Evolutionary conservation across 2,888 invertebrate species (phyloP).

Genomic region (Eurytoma adleriae): DNA sequence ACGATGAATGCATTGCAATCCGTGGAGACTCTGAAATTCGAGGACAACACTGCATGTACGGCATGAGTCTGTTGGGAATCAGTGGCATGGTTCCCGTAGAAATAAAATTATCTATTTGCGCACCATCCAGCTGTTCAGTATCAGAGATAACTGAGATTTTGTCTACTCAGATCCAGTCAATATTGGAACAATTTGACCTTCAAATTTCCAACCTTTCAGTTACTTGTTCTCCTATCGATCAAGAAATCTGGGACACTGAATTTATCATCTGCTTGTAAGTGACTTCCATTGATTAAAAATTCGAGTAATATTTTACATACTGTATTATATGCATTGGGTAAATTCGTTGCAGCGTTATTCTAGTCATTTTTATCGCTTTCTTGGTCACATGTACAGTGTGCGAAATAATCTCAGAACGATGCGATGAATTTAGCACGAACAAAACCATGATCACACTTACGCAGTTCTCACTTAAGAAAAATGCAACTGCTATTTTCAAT

Average conservation of each 20-base stretch:
- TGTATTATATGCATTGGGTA: no score
- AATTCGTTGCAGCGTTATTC: no score
- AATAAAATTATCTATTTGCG: conserved; percentile 73
- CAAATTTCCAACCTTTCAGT: neutral
- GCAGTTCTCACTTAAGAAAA: conserved; percentile 3
- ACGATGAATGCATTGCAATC: conserved; percentile 73
- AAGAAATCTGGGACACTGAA: conserved; percentile 54
- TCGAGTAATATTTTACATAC: no score
- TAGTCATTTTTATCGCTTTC: no score
- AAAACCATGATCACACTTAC: neutral
- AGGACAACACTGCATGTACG: conserved; percentile 75
- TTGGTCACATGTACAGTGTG: no score
- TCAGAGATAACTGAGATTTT: conserved; percentile 62
- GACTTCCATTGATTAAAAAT: no score
- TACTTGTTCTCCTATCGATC: conserved; percentile 41
- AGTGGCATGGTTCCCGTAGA: conserved; percentile 61
- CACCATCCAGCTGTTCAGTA: conserved; percentile 74
- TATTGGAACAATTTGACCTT: neutral
- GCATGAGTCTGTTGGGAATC: conserved; percentile 60
- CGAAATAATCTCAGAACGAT: neutral
- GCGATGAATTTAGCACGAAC: no score
- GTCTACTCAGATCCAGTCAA: neutral
- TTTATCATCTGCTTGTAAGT: conserved; percentile 38
- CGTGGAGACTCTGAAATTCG: conserved; percentile 64
- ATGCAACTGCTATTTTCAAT: neutral